Evolutionary conservation across 2,797 vertebrate genomes (phyloP).

Genomic region (Benthosema pterotum): DNA sequence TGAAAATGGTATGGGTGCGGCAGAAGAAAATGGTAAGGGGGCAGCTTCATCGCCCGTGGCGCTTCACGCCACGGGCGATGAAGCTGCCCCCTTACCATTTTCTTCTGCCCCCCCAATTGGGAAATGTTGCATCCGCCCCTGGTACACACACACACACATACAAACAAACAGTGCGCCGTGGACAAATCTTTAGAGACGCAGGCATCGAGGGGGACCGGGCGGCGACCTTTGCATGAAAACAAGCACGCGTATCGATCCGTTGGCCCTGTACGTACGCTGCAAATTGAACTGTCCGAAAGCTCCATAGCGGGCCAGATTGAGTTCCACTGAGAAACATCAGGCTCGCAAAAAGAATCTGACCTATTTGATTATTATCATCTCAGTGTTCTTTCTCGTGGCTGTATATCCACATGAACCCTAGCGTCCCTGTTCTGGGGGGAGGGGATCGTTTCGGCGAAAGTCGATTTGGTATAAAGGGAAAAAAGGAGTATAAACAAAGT

Average conservation of each 20-base stretch:
- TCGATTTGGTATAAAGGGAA: background rate
- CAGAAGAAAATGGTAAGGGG: no score
- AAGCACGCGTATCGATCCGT: slow-evolving; percentile 65
- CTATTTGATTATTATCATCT: slow-evolving; percentile 49
- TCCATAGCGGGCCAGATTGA: slow-evolving; percentile 26
- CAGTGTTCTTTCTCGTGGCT: background rate
- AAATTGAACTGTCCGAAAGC: slow-evolving; percentile 62
- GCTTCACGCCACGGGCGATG: no score
- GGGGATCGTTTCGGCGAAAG: background rate
- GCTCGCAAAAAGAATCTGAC: slow-evolving; percentile 37
- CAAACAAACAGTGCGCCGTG: slow-evolving; percentile 24
- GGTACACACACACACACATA: no score
- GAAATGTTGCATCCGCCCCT: no score
- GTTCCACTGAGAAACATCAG: slow-evolving; percentile 35
- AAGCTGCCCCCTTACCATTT: no score
- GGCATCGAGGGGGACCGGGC: slow-evolving; percentile 49
- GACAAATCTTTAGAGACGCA: slow-evolving; percentile 47
- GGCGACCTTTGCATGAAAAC: slow-evolving; percentile 70
- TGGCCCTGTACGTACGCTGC: slow-evolving; percentile 47
- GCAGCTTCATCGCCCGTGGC: no score
- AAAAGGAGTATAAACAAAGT: slow-evolving; percentile 11
- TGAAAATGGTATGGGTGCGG: no score
- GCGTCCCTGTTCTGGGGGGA: no score
- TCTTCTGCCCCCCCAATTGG: no score
- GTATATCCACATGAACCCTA: no score